Percentiles rank a stretch among this genome's conserved stretches.
Conservation (phyloP, 92 coral and sea anemone species). For the Parazoanthus atlanticus region DNA sequence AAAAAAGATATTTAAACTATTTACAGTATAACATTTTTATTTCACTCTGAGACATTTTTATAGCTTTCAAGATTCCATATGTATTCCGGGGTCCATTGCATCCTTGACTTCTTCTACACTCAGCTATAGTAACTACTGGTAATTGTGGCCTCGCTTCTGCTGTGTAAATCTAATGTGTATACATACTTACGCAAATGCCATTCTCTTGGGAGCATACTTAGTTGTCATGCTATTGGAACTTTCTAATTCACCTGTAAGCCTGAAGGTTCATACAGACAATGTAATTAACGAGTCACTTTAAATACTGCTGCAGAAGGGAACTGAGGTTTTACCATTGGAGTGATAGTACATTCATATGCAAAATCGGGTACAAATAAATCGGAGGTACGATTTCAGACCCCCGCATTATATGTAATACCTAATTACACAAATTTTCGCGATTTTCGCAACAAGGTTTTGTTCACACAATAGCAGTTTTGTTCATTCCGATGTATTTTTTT, state of each 20-base stretch:
- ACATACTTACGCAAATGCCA: slow-evolving; percentile 73
- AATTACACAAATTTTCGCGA: neutral
- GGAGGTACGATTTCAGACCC: neutral
- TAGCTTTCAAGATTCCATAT: too few relatives aligned
- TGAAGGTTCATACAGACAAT: neutral
- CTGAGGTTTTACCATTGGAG: neutral
- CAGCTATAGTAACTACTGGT: too few relatives aligned
- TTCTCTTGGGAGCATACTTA: slow-evolving; percentile 63
- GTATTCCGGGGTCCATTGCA: too few relatives aligned
- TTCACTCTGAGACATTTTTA: too few relatives aligned
- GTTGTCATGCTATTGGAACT: slow-evolving; percentile 58
- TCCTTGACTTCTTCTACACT: too few relatives aligned
- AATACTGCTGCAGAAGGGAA: neutral
- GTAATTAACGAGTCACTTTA: neutral
- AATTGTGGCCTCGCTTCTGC: too few relatives aligned
- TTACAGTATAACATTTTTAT: too few relatives aligned
- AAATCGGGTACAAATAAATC: neutral
- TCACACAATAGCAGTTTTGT: neutral
- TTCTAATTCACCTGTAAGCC: slow-evolving; percentile 61
- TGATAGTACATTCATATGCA: neutral
- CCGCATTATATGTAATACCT: neutral
- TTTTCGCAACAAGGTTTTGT: too few relatives aligned
- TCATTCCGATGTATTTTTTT: slow-evolving; percentile 2
- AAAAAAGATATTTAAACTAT: too few relatives aligned
- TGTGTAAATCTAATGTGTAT: too few relatives aligned